phyloP scores from a whole-genome alignment of 2,113 vertebrate species.

The Cyphotilapia sp. region DNA sequence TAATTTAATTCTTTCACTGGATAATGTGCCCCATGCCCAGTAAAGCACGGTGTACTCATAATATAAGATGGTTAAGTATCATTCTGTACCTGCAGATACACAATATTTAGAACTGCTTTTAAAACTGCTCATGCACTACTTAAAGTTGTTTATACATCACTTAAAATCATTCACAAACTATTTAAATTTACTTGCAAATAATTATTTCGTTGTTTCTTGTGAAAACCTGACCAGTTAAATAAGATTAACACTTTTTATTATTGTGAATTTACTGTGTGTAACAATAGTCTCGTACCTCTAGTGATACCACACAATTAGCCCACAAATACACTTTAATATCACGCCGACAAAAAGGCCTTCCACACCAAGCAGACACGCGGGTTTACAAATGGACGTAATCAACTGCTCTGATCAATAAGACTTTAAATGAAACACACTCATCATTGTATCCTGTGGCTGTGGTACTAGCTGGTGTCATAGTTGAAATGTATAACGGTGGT shows the following conservation, averaged over 20 bases:
- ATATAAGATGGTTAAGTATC: not conserved
- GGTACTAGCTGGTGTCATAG: not conserved
- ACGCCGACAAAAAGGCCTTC: not conserved
- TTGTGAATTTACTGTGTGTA: not conserved
- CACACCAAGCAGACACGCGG: not conserved
- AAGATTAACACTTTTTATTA: not conserved
- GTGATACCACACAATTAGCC: not conserved
- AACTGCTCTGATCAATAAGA: constrained; percentile 51
- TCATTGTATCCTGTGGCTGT: constrained; percentile 11
- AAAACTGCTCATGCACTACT: not conserved
- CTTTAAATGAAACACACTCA: constrained; percentile 58
- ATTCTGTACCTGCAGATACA: not conserved
- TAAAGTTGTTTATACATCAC: not conserved
- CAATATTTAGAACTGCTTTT: not conserved
- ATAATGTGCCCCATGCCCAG: not conserved
- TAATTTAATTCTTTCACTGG: not conserved
- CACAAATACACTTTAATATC: not conserved
- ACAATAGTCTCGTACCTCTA: not conserved
- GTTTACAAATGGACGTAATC: constrained; percentile 43
- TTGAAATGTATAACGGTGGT: constrained; percentile 2
- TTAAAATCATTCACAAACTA: not conserved
- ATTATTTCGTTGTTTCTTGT: not conserved
- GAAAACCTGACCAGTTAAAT: not conserved
- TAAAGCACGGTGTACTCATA: not conserved
- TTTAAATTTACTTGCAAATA: not conserved